Percentiles rank a stretch among this genome's conserved stretches.
phyloP scores from a whole-genome alignment of 2,888 invertebrate genomes.

The Synergus umbraculus region DNA sequence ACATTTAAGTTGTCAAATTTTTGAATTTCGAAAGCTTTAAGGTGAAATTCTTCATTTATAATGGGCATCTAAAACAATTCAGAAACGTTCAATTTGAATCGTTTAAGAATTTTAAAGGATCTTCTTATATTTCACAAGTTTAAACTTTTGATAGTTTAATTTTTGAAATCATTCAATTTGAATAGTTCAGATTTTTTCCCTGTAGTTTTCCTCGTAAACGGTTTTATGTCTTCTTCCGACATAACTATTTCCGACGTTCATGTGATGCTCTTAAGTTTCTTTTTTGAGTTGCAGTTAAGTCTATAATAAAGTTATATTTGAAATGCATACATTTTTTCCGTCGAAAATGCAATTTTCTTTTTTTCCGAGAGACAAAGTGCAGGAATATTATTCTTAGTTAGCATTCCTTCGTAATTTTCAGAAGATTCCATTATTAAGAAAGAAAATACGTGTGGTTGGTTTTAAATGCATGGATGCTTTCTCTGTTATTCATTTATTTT shows the following conservation, averaged over 20 bases:
- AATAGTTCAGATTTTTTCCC: neutral
- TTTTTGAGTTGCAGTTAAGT: neutral
- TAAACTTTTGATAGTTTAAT: too few species aligned
- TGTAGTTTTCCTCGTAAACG: neutral
- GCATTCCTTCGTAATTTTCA: neutral
- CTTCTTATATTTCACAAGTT: too few species aligned
- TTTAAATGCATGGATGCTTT: neutral
- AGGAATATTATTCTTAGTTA: neutral
- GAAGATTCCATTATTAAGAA: neutral
- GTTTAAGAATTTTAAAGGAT: too few species aligned
- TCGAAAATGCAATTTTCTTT: neutral
- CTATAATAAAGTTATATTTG: neutral
- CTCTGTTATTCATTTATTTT: slow-evolving; percentile 12
- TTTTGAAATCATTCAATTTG: too few species aligned
- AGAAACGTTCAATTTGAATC: too few species aligned
- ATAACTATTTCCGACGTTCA: neutral
- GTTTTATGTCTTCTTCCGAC: neutral
- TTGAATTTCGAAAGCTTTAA: too few species aligned
- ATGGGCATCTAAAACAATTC: too few species aligned
- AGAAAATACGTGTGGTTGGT: neutral
- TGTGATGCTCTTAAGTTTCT: neutral
- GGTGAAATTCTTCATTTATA: too few species aligned
- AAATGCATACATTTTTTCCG: neutral
- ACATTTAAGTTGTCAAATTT: too few species aligned
- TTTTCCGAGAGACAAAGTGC: neutral